Evolutionary conservation across 64 coral and sea anemone species (phyloP).

Genomic region (Platygyra sinensis): DNA sequence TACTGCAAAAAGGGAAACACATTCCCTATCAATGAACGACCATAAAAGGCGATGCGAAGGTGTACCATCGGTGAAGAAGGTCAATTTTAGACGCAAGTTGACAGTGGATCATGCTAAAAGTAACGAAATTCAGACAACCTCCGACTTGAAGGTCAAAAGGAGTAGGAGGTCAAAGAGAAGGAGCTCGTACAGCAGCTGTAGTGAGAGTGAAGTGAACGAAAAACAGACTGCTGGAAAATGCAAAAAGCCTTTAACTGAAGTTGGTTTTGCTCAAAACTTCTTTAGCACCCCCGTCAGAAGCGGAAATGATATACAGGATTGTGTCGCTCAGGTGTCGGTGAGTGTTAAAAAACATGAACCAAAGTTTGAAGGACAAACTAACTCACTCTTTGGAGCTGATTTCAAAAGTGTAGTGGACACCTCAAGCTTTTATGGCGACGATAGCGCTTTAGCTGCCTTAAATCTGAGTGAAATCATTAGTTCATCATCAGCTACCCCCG

Average conservation of each 20-base stretch:
- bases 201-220: not conserved
- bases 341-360: not conserved
- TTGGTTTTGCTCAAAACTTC: not conserved
- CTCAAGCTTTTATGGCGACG: constrained; percentile 28
- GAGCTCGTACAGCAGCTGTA: not conserved
- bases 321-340: not conserved
- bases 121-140: not conserved
- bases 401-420: constrained; percentile 1
- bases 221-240: not conserved
- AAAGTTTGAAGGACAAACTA: not conserved
- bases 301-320: not conserved
- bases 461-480: constrained; percentile 33
- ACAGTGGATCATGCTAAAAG: not conserved
- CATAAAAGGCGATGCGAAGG: constrained; percentile 17
- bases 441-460: constrained; percentile 7
- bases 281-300: constrained; percentile 5
- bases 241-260: not conserved
- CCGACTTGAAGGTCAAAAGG: not conserved
- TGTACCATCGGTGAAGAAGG: not conserved
- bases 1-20: constrained; percentile 13
- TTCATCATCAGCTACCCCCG: constrained; percentile 2
- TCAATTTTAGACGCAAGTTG: constrained; percentile 1
- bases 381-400: not conserved
- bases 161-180: constrained; percentile 18
- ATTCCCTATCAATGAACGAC: not conserved